Base-by-base conservation (phyloP, 2,888 invertebrate species). In the Dyspetes luteomarginatus region DNA sequence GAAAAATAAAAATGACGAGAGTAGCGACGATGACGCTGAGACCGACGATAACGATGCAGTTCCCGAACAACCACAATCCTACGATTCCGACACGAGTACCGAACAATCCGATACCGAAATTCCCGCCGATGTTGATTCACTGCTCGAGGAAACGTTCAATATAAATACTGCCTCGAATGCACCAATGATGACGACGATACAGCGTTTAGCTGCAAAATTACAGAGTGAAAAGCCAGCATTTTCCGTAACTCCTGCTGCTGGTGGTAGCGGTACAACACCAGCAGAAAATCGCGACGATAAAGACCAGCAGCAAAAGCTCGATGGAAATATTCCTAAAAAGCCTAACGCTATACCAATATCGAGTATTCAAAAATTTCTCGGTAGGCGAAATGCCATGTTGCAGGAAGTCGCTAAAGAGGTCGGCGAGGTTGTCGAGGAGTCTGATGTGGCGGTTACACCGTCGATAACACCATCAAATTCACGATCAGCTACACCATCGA, bases 141-240 rank as follows among this genome's bases (percentile, higher is more conserved):
- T 92, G 4, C 78, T 92, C 4, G 87, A 90, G 55, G 89, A 89
- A 73, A 89, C 90, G 0, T 86, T 86, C 7, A 89, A 75, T 19
- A 89, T 88, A 2, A 86, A 83, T 30, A 84, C 86, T 2, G 84
- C 89, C 0, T 86, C 88, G 0, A 89, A 89, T 30, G 89, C 84
- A 17, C 87, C 87, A 0, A 91, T 91, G 90, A 84, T 90, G 74
- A 90, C 90, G 19, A 92, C 91, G 1, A 92, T 92, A 55, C 91
- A 92, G 50, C 87, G 91, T 64, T 86, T 92, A 0, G 91, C 91
- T 0, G 92, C 92, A 3, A 90, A 91, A 19, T 79, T 92, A 9
- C 88, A 91, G 81, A 87, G 87, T 55, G 83, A 86, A 48, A 89
- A 91, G 56, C 78, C 83, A 2, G 36, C 36, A n/a, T 73, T 80